These are phyloP conservation scores for Troides helena DNA, from an alignment of 2,888 invertebrate species.

Conservation along the genomic window DNA sequence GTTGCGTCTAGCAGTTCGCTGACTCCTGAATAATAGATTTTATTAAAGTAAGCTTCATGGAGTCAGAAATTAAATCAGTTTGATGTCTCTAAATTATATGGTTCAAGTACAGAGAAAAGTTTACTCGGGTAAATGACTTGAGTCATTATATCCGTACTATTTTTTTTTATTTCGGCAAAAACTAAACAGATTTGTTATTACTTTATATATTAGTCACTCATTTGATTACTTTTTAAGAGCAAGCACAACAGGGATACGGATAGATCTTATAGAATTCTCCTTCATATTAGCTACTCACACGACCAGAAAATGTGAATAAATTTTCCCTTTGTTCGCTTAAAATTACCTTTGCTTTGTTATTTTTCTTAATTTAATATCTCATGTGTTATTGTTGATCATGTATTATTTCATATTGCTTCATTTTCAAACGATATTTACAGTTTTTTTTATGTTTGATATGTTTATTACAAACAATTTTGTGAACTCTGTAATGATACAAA, in stretches of 20 bases:
- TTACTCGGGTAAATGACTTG: constrained; percentile 11
- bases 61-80: constrained; percentile 19
- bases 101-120: constrained; percentile 1
- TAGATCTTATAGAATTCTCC: no score
- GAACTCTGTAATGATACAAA: constrained; percentile 21
- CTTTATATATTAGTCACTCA: not conserved
- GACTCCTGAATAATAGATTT: constrained; percentile 37
- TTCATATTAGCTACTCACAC: no score
- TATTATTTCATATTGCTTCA: no score
- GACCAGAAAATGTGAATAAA: no score
- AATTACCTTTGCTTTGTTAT: no score
- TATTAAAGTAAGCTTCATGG: constrained; percentile 15
- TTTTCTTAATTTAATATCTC: no score
- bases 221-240: not conserved
- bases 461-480: not conserved
- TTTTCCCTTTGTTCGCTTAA: no score
- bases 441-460: no score
- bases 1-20: constrained; percentile 46
- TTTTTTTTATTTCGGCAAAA: constrained; percentile 4
- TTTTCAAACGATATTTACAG: no score
- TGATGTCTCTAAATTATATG: constrained; percentile 27
- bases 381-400: no score
- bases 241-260: no score
- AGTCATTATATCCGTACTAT: not conserved
- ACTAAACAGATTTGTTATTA: constrained; percentile 3